Conservation (phyloP, 2,113 vertebrate genomes). For the Lanius collurio region DNA sequence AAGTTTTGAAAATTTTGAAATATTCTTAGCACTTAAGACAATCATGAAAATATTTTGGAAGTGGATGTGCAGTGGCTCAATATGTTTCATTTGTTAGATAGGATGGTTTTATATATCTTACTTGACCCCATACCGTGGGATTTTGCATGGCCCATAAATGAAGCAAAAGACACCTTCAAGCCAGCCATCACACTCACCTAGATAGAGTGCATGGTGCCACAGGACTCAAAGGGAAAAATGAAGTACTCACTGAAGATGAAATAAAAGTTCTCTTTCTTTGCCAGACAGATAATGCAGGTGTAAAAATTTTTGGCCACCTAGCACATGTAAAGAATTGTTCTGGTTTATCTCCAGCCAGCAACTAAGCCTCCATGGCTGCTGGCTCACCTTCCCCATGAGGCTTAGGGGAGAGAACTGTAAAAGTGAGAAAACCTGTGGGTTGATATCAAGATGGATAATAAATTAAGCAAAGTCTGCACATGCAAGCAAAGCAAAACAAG, state of each 20-base stretch:
- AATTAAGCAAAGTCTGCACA: background rate
- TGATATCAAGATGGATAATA: background rate
- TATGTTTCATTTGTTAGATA: background rate
- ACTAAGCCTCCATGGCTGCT: background rate
- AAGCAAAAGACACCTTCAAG: background rate
- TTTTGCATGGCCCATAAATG: background rate
- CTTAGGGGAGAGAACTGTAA: background rate
- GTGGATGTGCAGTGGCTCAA: background rate
- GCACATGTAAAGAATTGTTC: background rate
- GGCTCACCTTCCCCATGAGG: fast-evolving
- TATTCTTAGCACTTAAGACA: background rate
- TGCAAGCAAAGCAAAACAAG: background rate
- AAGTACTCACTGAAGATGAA: background rate
- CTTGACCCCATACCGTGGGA: background rate
- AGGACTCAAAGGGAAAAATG: background rate
- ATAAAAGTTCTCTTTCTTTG: background rate
- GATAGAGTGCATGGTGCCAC: background rate
- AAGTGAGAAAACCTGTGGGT: background rate
- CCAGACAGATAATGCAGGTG: background rate
- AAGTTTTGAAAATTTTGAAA: background rate
- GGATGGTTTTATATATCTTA: background rate
- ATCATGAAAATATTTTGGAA: background rate
- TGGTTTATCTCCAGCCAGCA: background rate
- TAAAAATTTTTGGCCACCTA: background rate
- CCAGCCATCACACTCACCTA: background rate